Base-by-base conservation (phyloP, 2,797 vertebrate species). In the Bradypodion pumilum region DNA sequence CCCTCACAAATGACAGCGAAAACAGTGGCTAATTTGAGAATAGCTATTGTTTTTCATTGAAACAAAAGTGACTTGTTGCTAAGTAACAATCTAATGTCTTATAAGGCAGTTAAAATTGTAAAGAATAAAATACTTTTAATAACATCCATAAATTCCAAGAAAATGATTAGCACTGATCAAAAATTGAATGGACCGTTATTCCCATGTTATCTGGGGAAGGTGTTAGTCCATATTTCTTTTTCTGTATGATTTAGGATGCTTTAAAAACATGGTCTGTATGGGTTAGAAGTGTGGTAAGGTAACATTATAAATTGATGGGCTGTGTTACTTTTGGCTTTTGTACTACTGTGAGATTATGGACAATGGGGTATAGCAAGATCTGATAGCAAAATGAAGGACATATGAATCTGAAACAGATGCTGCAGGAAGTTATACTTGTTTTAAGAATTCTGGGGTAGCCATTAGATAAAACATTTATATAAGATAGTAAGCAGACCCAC, bases 1-100 rank as follows among this genome's bases (percentile, higher is more conserved):
- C 85, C 93, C 95, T 99, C 87, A 97, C 60, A 87, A 96, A 94
- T 0, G 96, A 97, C 85, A 91, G 88, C 0, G 96, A 97, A 7
- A 90, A 91, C 81, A 90, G 92, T 83, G 93, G 92, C 91, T 96
- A 94, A 91, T 86, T 81, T 13, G 0, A 56, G 78, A 83, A 46
- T 59, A 16, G 52, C 52, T 56, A 21, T 56, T 0, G 74, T 82
- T 56, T 92, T 88, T 91, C 85, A 90, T 90, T 91, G 74, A 10
- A 78, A 90, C 73, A 90, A 42, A 25, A 37, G 70, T 89, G 90
- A 87, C 89, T 89, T 94, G 81, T 87, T 88, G 88, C 86, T 89
- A 92, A 91, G 91, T 91, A 92, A 78, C 40, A 65, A 68, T 23
- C 44, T 27, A 70, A 89, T 87, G 93, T 95, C 94, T 94, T 78